Percentiles rank a stretch among this genome's conserved stretches.
Evolutionary conservation across 2,113 vertebrate genomes (phyloP).

Genomic region (Eublepharis macularius): DNA sequence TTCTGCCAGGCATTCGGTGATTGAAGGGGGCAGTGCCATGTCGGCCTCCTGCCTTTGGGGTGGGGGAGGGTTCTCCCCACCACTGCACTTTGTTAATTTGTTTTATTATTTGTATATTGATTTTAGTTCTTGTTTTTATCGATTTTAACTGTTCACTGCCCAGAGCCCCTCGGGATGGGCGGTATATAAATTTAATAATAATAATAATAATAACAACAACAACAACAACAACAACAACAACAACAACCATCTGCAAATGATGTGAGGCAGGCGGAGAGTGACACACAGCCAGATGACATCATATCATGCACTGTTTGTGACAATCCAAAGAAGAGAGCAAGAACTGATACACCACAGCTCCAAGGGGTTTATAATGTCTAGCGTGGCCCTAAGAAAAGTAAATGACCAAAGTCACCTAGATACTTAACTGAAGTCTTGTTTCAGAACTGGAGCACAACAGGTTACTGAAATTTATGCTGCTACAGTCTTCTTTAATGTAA

Average conservation of each 20-base stretch:
- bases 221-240: too few relatives aligned
- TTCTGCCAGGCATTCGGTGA: too few relatives aligned
- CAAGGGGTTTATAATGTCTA: neutral
- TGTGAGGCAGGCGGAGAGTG: neutral
- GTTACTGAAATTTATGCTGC: conserved; percentile 21
- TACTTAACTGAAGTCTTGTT: conserved; percentile 26
- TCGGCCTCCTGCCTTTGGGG: too few relatives aligned
- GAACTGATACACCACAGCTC: neutral
- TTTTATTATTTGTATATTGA: too few relatives aligned
- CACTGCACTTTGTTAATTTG: too few relatives aligned
- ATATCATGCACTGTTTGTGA: neutral
- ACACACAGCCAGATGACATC: neutral
- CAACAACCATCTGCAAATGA: neutral
- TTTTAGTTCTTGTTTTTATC: too few relatives aligned
- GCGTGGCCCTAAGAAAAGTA: neutral
- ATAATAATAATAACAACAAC: too few relatives aligned
- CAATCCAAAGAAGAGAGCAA: neutral
- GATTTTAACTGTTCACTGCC: too few relatives aligned
- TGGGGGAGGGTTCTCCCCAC: too few relatives aligned
- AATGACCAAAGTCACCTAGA: neutral
- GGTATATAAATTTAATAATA: too few relatives aligned
- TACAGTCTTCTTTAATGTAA: conserved; percentile 15
- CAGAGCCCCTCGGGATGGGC: too few relatives aligned
- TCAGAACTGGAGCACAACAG: neutral
- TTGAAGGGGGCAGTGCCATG: too few relatives aligned